Base-by-base conservation (phyloP, 1,140 invertebrate species). In the Trichonephila inaurata region DNA sequence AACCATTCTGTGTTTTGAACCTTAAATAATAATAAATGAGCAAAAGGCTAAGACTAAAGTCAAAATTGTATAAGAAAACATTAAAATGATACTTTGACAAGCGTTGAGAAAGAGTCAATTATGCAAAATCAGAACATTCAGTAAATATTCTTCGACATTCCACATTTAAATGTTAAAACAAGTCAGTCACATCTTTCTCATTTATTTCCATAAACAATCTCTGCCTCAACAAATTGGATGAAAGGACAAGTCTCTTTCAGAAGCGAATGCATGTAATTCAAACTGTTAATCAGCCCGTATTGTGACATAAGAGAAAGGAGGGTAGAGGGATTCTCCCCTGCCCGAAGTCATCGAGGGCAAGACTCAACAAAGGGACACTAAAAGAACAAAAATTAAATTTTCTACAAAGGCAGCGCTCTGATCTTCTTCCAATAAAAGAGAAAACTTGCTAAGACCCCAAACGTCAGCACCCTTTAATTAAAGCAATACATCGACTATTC, bases 401-500 rank as follows among this genome's bases (percentile, higher is more conserved):
- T 77, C 72, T 77, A 40, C 72, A 77, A 77, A 77, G 33, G 72
- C n/a, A n/a, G 28, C 0, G 51, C 51, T 10, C 72, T 40, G 72
- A 77, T 77, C 72, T 77, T 77, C 72, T 33, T 77, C 51, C 51
- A 58, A 85, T 85, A 85, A 60, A 85, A 85, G 24, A 85, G 7
- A 85, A 28, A 85, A 58, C 8, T 58, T 85, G 6, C 82, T 16
- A 24, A 85, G 51, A 58, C 44, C 51, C 40, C 33, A n/a, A n/a
- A 85, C 44, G 51, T 85, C 82, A 24, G 51, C 82, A 66, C 40
- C 86, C 14, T 88, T 33, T 88, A 88, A 88, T 88, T 88, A 88
- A 88, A 88, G 60, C 86, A 28, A 88, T 88, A 62, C 86, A 66
- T 88, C 86, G 86, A 88, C n/a, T 19, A 64, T 88, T 88, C 60